A percentile compares a stretch with the other conserved stretches of the same genome.
phyloP scores from a whole-genome alignment of 2,113 vertebrate species.

The Rousettus leschenaultii region DNA sequence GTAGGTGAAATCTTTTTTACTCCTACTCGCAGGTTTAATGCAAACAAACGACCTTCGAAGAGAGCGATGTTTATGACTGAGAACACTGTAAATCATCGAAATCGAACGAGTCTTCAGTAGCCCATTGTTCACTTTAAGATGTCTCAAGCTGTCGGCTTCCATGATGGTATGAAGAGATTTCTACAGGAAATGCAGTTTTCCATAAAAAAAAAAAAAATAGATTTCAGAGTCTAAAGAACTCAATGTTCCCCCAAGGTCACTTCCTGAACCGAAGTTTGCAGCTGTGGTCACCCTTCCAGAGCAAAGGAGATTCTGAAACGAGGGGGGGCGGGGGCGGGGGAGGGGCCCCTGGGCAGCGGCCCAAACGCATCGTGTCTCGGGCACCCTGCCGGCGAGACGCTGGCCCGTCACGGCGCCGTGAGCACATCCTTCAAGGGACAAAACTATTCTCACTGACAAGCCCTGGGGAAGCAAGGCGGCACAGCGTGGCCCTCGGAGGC shows the following conservation, averaged over 20 bases:
- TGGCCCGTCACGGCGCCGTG: conserved; percentile 13
- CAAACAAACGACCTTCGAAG: not conserved
- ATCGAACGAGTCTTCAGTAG: not conserved
- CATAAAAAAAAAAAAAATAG: not conserved
- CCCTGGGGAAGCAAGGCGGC: not conserved
- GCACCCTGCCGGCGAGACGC: not conserved
- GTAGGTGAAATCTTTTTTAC: not conserved
- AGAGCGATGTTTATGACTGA: not conserved
- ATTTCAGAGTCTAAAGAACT: not conserved
- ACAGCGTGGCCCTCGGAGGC: not conserved
- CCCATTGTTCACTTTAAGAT: not conserved
- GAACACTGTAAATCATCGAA: not conserved
- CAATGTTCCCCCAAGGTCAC: not conserved
- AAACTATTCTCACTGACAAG: conserved; percentile 18
- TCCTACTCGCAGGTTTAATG: not conserved
- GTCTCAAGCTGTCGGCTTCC: not conserved
- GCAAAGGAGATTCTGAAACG: not conserved
- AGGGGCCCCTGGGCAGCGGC: not conserved
- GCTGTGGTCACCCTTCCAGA: not conserved
- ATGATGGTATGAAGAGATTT: not conserved
- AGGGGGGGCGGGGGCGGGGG: fast-evolving
- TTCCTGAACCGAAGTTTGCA: not conserved
- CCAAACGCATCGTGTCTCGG: not conserved
- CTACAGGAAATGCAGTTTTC: not conserved
- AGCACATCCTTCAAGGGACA: conserved; percentile 52